These are phyloP conservation scores for Ovis canadensis DNA, from an alignment of 2,113 vertebrate genomes.

Conservation along the genomic window DNA sequence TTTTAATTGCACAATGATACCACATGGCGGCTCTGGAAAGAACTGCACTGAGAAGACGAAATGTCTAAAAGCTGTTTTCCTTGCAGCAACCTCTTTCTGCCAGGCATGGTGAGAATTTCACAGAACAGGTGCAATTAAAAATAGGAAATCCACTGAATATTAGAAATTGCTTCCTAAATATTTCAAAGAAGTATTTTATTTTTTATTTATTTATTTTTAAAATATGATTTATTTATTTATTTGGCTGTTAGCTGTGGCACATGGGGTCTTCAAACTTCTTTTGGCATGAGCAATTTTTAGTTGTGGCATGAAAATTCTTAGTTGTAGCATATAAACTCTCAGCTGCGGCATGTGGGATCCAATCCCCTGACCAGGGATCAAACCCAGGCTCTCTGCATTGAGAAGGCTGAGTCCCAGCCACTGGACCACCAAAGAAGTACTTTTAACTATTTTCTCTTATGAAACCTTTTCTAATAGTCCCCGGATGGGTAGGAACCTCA, in stretches of 20 bases:
- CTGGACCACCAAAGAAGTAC: not conserved
- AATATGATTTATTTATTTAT: not conserved
- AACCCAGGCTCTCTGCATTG: not conserved
- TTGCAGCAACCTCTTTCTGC: not conserved
- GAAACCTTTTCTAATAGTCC: not conserved
- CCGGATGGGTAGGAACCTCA: not conserved
- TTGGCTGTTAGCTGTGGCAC: not conserved
- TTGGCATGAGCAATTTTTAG: not conserved
- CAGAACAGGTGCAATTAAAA: not conserved
- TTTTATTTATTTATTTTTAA: not conserved
- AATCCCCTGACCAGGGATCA: not conserved
- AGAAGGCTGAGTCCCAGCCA: not conserved
- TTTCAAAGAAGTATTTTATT: not conserved
- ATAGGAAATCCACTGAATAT: not conserved
- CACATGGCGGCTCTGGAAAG: constrained; percentile 37
- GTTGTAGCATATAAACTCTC: not conserved
- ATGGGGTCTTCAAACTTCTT: not conserved
- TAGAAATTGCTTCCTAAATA: not conserved
- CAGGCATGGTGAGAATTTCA: not conserved
- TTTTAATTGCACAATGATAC: constrained; percentile 41
- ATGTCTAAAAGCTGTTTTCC: no score
- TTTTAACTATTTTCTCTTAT: not conserved
- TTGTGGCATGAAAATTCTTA: not conserved
- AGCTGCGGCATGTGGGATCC: not conserved
- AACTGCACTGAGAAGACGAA: not conserved